Evolutionary conservation across 2,113 vertebrate genomes (phyloP), one percentile per base, ranked within the genome.

Genomic region (Passer domesticus): DNA sequence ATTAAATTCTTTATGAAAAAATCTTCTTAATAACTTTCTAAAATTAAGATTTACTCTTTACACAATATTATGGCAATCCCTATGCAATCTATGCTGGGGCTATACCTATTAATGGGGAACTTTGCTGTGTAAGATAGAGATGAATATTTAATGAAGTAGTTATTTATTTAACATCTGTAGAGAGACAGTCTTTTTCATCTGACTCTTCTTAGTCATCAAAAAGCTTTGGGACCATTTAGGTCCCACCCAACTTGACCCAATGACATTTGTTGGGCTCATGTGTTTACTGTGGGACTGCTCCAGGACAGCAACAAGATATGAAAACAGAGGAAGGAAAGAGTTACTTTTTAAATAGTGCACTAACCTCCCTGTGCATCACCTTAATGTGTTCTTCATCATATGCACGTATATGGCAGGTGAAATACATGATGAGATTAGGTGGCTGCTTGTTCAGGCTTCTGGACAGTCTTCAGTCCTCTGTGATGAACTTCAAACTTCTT

Each of bases 101-200:
- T 9, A 72, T 64, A 59, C 31, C n/a, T 76, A 59, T 19, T 53
- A 52, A 83, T 59, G 15, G 27, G 16, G 19, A 92, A 3, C 21
- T 90, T 80, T 91, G 63, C 87, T 85, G 60, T 69, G 7, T 63
- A 80, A 92, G 46, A 56, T 50, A 73, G 1, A 85, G 91, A 79
- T 94, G 17, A 97, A 94, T 92, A 94, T 84, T 95, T 94, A 66
- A 95, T 90, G 50, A 87, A 67, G 50, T n/a, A 39, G 8, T 93
- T 93, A 90, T 70, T 96, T 93, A 90, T 94, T 95, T 64, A 91
- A 39, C 6, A 1, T 77, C 43, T 88, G 13, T 56, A 74, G 67
- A 83, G n/a, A 83, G 30, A n/a, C 14, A 58, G 13, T 27, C 24
- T 75, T 90, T 72, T 87, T 64, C 22, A 69, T 52, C 30, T 50